Evolutionary conservation across 2,888 invertebrate species (phyloP).

Genomic region (Chelonus formosanus): DNA sequence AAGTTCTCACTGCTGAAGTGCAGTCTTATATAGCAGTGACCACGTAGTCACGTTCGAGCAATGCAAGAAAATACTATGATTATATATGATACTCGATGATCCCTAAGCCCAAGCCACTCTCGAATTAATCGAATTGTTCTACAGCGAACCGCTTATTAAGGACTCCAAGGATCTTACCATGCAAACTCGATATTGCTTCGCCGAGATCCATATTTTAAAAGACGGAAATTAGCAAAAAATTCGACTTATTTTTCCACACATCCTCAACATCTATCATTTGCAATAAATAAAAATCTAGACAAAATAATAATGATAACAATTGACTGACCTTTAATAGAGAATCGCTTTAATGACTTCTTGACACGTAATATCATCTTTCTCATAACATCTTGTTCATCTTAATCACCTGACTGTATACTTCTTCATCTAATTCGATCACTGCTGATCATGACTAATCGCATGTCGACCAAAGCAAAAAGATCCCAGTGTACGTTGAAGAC

Average conservation of each 20-base stretch:
- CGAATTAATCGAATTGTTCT: conserved; percentile 64
- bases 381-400: conserved; percentile 15
- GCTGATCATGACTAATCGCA: conserved; percentile 29
- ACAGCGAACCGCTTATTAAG: conserved; percentile 62
- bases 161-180: conserved; percentile 39
- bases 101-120: conserved; percentile 51
- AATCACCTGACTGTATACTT: neutral
- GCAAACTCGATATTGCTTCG: conserved; percentile 36
- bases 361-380: neutral
- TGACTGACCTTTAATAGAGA: too few species aligned
- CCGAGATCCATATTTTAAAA: conserved; percentile 10
- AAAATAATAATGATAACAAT: too few species aligned
- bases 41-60: conserved; percentile 59
- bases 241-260: too few species aligned
- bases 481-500: conserved; percentile 19
- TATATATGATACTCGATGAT: conserved; percentile 52
- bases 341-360: too few species aligned
- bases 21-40: too few species aligned
- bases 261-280: too few species aligned
- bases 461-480: conserved; percentile 10
- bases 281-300: too few species aligned
- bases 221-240: too few species aligned
- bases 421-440: conserved; percentile 11
- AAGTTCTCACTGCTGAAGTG: too few species aligned
- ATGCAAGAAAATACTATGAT: conserved; percentile 62